phyloP scores from a whole-genome alignment of 1,140 invertebrate species.

The Scaptodrosophila lebanonensis region DNA sequence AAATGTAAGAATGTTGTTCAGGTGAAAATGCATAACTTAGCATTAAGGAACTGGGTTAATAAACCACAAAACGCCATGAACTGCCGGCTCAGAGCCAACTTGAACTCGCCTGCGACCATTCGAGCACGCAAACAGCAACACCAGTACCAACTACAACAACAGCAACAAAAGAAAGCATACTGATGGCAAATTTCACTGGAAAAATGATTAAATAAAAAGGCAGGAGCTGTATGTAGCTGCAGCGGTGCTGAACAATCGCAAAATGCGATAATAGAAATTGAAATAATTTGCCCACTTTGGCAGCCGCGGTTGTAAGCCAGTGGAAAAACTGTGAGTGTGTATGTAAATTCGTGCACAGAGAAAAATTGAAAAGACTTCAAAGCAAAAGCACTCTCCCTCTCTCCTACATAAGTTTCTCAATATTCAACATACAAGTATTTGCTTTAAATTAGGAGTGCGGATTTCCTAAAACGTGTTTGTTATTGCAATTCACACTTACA shows the following conservation, averaged over 20 bases:
- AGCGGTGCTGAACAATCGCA: constrained; percentile 52
- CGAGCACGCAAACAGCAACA: constrained; percentile 9
- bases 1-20: constrained; percentile 8
- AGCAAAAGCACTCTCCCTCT: too few relatives aligned
- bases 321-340: constrained; percentile 5
- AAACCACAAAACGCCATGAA: constrained; percentile 50
- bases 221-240: constrained; percentile 12
- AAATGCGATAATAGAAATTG: constrained; percentile 74
- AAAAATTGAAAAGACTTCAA: too few relatives aligned
- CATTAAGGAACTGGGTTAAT: constrained; percentile 54
- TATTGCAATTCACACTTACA: too few relatives aligned
- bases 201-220: constrained; percentile 43
- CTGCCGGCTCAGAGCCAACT: constrained; percentile 1
- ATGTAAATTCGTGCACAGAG: too few relatives aligned
- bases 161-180: constrained; percentile 21
- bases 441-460: too few relatives aligned
- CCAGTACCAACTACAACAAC: constrained; percentile 2
- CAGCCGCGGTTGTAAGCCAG: constrained; percentile 14
- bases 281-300: constrained; percentile 71
- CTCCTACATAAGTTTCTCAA: too few relatives aligned
- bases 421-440: too few relatives aligned
- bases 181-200: constrained; percentile 29
- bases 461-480: too few relatives aligned
- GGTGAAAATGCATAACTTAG: constrained; percentile 26
- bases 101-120: too few relatives aligned